A percentile compares a stretch with the other conserved stretches of the same genome.
These are phyloP conservation scores for Lymantria monacha DNA, from an alignment of 2,888 invertebrate genomes.

Conservation along the genomic window DNA sequence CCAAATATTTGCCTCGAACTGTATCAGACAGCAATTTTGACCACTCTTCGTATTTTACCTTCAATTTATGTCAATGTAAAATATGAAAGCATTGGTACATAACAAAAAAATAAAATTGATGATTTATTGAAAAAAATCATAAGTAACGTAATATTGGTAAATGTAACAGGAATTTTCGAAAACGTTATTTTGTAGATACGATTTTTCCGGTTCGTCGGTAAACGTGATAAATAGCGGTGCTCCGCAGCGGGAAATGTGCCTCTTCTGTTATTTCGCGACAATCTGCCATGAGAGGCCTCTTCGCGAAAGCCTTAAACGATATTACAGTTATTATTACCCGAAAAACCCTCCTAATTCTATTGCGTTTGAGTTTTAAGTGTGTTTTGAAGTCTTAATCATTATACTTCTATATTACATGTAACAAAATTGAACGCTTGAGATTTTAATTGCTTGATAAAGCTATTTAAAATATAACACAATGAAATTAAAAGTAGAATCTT, in stretches of 20 bases:
- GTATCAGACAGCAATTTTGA: too few species aligned
- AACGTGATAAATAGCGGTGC: constrained; percentile 26
- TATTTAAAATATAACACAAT: too few species aligned
- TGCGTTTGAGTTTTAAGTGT: not conserved
- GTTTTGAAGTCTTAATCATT: not conserved
- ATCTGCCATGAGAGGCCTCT: constrained; percentile 19
- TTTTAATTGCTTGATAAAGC: too few species aligned
- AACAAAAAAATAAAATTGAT: too few species aligned
- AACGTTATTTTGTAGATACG: constrained; percentile 10
- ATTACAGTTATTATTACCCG: constrained; percentile 15
- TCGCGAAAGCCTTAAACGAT: constrained; percentile 14
- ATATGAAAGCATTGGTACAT: too few species aligned
- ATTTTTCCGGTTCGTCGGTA: constrained; percentile 8
- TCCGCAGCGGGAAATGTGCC: constrained; percentile 11
- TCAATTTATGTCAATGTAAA: too few species aligned
- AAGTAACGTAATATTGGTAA: not conserved
- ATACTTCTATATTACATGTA: too few species aligned
- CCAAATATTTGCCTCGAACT: too few species aligned
- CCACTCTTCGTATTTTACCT: too few species aligned
- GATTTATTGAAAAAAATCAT: not conserved
- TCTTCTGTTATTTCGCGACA: constrained; percentile 13
- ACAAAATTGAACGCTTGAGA: too few species aligned
- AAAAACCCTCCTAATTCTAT: constrained; percentile 4
- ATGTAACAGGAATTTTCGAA: constrained; percentile 14
- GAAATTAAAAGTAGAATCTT: too few species aligned